Evolutionary conservation across 1,140 invertebrate genomes (phyloP), one percentile per base, ranked within the genome.

Genomic region (Orchesella cincta): DNA sequence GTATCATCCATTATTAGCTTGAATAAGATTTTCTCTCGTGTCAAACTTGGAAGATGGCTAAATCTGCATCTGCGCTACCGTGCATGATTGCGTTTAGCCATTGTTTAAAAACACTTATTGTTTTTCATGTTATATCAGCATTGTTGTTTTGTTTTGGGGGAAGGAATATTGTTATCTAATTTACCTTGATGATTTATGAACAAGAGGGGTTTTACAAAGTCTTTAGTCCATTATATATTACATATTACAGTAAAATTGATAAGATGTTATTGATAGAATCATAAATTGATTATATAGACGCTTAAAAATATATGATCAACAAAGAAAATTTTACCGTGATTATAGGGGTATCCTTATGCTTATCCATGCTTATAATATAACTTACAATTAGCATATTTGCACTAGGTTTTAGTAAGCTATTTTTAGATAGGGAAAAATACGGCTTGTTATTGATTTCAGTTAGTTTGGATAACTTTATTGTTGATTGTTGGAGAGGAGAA

Each of bases 131-230:
- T 46, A 46, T 46, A 8, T 12, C 39, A 46, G 52, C 23, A 12
- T 57, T 57, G 52, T 57, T 57, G 18, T n/a, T 67, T 18, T 67
- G 31, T 26, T 31, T 46, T 46, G 23, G 26, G 23, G 62, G 62
- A 5, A 67, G 26, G 28, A 12, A 12, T 12, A 67, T 2, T n/a
- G 12, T 67, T 31, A 29, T 67, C 26, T 23, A 33, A 14, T 33
- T 67, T 67, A 31, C 62, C 62, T 31, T 67, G 62, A n/a, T n/a
- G n/a, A 67, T 67, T 67, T 67, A 33, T 67, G 62, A 67, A 23
- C 62, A 3, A 67, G 62, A 67, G 62, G 26, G 62, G 62, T 29
- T 67, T 67, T 33, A 33, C 26, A 57, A 3, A 18, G 12, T 57
- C 23, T 46, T 8, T 18, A 46, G 39, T 46, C 5, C n/a, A 46